Evolutionary conservation across 2,113 vertebrate genomes (phyloP), one percentile per base, ranked within the genome.

Genomic region (Mesembrinibis cayennensis): DNA sequence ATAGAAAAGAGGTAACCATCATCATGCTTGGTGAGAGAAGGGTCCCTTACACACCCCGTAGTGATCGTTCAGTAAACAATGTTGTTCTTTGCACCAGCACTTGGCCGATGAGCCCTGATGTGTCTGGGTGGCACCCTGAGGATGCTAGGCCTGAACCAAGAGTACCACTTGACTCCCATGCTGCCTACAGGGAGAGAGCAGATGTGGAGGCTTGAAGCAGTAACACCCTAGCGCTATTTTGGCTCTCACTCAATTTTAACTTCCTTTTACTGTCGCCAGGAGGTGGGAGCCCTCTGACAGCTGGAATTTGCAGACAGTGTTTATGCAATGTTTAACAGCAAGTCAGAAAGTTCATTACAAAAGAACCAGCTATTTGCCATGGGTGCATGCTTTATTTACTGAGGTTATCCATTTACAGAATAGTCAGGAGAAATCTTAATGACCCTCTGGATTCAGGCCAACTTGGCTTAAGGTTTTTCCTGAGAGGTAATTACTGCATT

Each of bases 31-130:
- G 19, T 30, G 38, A 78, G 50, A 17, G 44, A 59, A 89, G 7
- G 26, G 12, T 72, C 10, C 13, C 26, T 25, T 66, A 8, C 3
- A 1, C 58, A 13, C 8, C 2, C 50, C 0, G 1, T 20, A 7
- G 40, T 61, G 59, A 36, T 42, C 0, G 0, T 34, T 42, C n/a
- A 42, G 56, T 44, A 53, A 52, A 47, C 8, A 40, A 4, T 2
- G 0, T 10, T 15, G n/a, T 40, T 76, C 63, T 18, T 36, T 36
- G 26, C 52, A 29, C 30, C 30, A 40, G 45, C n/a, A 30, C 30
- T 30, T 1, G 3, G 38, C 23, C 3, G 1, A 34, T 49, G 65
- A 65, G 38, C 45, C 45, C 58, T 55, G 40, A 26, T 25, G 13
- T 34, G 19, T 34, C 71, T 44, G 40, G 10, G 16, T 66, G 71